Percentiles rank a stretch among this genome's conserved stretches.
phyloP scores from a whole-genome alignment of 2,797 vertebrate genomes.

The Telmatherina bonti region DNA sequence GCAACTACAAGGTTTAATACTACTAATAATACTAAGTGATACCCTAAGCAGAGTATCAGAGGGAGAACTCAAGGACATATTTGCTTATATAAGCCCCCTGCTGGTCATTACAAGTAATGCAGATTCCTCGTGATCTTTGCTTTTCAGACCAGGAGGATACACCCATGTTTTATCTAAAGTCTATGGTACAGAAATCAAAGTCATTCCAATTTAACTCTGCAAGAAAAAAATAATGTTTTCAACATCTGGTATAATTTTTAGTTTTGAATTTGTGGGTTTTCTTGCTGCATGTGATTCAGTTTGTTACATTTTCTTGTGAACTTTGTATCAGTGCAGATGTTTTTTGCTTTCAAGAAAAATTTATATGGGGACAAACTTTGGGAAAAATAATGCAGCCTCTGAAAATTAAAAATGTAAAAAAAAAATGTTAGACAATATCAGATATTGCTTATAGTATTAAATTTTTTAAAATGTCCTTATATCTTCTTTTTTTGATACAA shows the following conservation, averaged over 20 bases:
- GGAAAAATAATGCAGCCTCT: constrained; percentile 29
- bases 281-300: constrained; percentile 58
- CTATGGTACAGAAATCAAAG: background rate
- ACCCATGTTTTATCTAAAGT: background rate
- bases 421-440: constrained; percentile 51
- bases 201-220: background rate
- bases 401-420: constrained; percentile 49
- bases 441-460: constrained; percentile 32
- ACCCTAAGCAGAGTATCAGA: no score
- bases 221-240: constrained; percentile 3
- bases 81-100: background rate
- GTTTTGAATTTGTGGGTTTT: constrained; percentile 25
- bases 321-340: constrained; percentile 54
- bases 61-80: no score
- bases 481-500: constrained; percentile 32
- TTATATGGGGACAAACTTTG: constrained; percentile 17
- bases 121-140: background rate
- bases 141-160: background rate
- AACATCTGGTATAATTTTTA: background rate
- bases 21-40: no score
- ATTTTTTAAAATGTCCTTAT: constrained; percentile 22
- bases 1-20: no score
- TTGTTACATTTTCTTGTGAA: constrained; percentile 57
- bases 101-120: background rate
- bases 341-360: constrained; percentile 47